Percentiles rank a stretch among this genome's conserved stretches.
Conservation (phyloP, 1,140 invertebrate genomes). For the Macrocentrus cingulum region DNA sequence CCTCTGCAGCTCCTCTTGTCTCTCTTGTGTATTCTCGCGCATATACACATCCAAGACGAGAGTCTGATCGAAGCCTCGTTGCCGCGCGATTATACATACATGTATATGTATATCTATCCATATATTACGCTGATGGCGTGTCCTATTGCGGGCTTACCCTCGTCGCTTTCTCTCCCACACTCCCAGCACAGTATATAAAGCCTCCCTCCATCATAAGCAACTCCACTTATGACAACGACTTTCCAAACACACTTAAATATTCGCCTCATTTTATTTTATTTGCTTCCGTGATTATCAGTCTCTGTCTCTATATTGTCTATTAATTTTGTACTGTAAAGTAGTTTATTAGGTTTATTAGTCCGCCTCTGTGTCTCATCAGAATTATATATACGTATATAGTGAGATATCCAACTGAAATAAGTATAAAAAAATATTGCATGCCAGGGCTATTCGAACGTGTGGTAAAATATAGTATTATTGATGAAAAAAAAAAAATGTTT, state of each 20-base stretch:
- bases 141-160: neutral
- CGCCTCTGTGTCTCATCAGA: too few species aligned
- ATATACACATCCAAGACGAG: too few species aligned
- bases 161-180: slow-evolving; percentile 3
- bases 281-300: neutral
- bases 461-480: too few species aligned
- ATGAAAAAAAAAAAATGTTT: too few species aligned
- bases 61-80: slow-evolving; percentile 1
- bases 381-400: too few species aligned
- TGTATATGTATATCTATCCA: neutral
- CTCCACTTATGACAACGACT: neutral
- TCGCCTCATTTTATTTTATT: neutral
- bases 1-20: too few species aligned
- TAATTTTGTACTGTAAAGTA: too few species aligned
- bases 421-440: too few species aligned
- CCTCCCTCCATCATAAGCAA: neutral
- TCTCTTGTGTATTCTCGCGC: neutral
- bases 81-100: neutral
- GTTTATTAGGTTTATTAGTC: too few species aligned
- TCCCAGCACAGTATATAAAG: neutral
- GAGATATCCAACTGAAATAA: too few species aligned
- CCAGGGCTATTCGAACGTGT: too few species aligned
- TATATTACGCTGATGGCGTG: neutral
- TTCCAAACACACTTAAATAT: slow-evolving; percentile 1
- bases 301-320: too few species aligned